Evolutionary conservation across 2,113 vertebrate species (phyloP).

Genomic region (Ctenodactylus gundi): DNA sequence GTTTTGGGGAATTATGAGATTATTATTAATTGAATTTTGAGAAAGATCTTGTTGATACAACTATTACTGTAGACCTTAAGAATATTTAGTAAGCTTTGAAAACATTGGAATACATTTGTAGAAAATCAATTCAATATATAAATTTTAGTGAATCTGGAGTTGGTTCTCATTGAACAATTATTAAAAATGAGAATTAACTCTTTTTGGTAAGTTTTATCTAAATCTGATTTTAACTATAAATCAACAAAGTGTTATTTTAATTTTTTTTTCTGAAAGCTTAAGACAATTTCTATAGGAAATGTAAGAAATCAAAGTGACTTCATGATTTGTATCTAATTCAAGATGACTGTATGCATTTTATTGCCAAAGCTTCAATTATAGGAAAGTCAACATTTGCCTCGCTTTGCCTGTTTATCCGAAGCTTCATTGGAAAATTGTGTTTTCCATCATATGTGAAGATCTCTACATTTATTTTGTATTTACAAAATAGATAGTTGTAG

Average conservation of each 20-base stretch:
- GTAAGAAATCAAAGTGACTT: background rate
- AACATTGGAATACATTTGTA: background rate
- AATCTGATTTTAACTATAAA: background rate
- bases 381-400: background rate
- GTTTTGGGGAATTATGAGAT: background rate
- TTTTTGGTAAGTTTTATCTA: background rate
- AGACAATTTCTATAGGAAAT: background rate
- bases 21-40: background rate
- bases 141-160: background rate
- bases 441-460: background rate
- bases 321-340: background rate
- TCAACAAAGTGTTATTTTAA: background rate
- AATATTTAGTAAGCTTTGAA: background rate
- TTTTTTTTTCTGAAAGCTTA: background rate
- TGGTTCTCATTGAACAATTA: background rate
- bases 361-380: background rate
- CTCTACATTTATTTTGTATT: background rate
- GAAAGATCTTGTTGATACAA: background rate
- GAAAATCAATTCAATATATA: background rate
- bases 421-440: background rate
- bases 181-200: slow-evolving; percentile 24
- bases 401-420: background rate
- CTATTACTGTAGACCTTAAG: background rate
- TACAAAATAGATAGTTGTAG: background rate
- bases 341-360: background rate